These are phyloP conservation scores for Enhydra lutris DNA, from an alignment of 2,113 vertebrate genomes.

Conservation along the genomic window DNA sequence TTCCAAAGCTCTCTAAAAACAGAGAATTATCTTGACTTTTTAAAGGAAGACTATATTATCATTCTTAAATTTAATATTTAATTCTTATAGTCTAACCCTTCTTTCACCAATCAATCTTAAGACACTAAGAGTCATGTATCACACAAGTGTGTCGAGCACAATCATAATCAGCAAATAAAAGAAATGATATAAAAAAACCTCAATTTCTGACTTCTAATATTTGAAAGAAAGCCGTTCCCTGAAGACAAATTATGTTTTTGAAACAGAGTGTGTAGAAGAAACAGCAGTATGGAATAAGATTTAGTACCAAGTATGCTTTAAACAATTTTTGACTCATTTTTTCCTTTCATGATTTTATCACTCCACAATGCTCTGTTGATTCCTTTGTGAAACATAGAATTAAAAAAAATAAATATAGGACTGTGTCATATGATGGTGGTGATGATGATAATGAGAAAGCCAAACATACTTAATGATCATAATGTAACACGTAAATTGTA, in stretches of 20 bases:
- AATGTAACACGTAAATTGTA: background rate
- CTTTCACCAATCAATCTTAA: background rate
- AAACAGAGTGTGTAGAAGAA: background rate
- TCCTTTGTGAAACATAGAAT: background rate
- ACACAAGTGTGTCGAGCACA: background rate
- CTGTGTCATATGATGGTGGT: background rate
- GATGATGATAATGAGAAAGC: background rate
- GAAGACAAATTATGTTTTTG: background rate
- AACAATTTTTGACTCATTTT: background rate
- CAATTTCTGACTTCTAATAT: background rate
- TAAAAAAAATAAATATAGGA: background rate
- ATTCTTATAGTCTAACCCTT: background rate
- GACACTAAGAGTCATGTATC: background rate
- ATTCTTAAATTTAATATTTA: background rate
- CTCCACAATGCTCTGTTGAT: background rate
- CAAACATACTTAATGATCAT: background rate
- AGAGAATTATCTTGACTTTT: background rate
- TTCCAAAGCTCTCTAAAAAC: background rate
- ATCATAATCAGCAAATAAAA: background rate
- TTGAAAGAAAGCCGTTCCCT: background rate
- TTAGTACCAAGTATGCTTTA: background rate
- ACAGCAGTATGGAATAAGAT: background rate
- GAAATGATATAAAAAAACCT: background rate
- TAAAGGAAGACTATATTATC: background rate
- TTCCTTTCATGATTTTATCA: background rate